phyloP scores from a whole-genome alignment of 1,140 invertebrate genomes.

The Drosophila subobscura region DNA sequence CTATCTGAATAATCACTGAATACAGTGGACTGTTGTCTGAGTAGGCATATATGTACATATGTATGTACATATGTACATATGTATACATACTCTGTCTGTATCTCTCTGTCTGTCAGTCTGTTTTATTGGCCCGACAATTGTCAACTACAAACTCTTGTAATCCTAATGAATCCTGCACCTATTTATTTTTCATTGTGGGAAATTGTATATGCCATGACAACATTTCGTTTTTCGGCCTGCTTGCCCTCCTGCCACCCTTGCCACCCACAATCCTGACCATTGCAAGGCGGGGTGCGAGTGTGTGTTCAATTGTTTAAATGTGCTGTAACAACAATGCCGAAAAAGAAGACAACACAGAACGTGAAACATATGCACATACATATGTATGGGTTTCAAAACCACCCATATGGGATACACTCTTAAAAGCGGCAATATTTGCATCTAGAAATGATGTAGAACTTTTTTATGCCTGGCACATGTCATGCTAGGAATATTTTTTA shows the following conservation, averaged over 20 bases:
- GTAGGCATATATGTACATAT: constrained; percentile 7
- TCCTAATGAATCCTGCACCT: constrained; percentile 80
- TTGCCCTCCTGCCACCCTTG: not conserved
- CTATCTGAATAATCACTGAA: not conserved
- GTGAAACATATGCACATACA: not conserved
- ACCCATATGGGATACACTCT: constrained; percentile 2
- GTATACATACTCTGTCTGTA: constrained; percentile 16
- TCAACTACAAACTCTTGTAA: constrained; percentile 62
- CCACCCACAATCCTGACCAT: constrained; percentile 14
- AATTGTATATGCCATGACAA: constrained; percentile 80
- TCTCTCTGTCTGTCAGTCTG: constrained; percentile 17
- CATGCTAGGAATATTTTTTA: too few species aligned
- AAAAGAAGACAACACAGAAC: constrained; percentile 37
- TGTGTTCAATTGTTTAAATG: constrained; percentile 81
- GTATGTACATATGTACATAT: not conserved
- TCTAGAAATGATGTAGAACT: too few species aligned
- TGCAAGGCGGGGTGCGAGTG: constrained; percentile 36
- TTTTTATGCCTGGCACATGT: too few species aligned
- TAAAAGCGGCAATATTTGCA: too few species aligned
- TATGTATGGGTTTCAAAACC: too few species aligned
- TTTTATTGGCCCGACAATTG: constrained; percentile 31
- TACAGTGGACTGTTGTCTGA: constrained; percentile 3
- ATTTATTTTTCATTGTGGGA: constrained; percentile 81
- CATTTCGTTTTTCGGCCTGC: constrained; percentile 51
- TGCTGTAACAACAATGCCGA: constrained; percentile 64